Evolutionary conservation across 2,888 invertebrate genomes (phyloP).

Genomic region (Ormia ochracea): DNA sequence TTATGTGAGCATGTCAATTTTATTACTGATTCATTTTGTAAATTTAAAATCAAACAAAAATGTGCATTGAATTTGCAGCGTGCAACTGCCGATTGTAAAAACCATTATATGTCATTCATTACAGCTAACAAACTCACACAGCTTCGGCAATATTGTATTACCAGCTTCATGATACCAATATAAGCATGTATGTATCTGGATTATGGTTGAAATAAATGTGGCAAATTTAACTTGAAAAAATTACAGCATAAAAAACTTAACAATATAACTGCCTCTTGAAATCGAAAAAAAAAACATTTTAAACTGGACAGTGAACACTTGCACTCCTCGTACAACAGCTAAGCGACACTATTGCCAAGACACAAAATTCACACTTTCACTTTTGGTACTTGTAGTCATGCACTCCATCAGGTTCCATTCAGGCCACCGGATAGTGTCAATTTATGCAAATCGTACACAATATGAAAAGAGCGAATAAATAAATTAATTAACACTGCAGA

Average conservation of each 20-base stretch:
- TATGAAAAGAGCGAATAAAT: slow-evolving; percentile 18
- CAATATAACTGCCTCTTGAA: neutral
- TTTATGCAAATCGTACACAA: slow-evolving; percentile 24
- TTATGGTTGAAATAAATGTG: slow-evolving; percentile 1
- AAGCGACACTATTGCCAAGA: slow-evolving; percentile 6
- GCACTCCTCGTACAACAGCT: neutral
- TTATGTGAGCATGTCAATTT: slow-evolving; percentile 40
- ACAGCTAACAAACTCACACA: neutral
- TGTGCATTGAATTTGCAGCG: slow-evolving; percentile 29
- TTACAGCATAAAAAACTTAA: neutral
- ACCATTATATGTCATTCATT: slow-evolving; percentile 20
- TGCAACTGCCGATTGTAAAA: slow-evolving; percentile 1
- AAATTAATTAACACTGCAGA: slow-evolving; percentile 47
- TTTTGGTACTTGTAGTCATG: slow-evolving; percentile 13
- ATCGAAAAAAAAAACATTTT: slow-evolving; percentile 7
- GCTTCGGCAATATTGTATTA: neutral
- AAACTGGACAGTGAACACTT: slow-evolving; percentile 29
- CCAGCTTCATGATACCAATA: neutral
- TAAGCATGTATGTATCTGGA: neutral
- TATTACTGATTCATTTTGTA: slow-evolving; percentile 7
- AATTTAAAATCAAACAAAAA: slow-evolving; percentile 13
- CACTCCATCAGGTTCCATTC: slow-evolving; percentile 14
- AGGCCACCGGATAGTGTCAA: slow-evolving; percentile 46
- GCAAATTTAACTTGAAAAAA: slow-evolving; percentile 1
- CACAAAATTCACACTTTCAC: slow-evolving; percentile 49